phyloP scores from a whole-genome alignment of 2,113 vertebrate species.

The Crypturellus undulatus region DNA sequence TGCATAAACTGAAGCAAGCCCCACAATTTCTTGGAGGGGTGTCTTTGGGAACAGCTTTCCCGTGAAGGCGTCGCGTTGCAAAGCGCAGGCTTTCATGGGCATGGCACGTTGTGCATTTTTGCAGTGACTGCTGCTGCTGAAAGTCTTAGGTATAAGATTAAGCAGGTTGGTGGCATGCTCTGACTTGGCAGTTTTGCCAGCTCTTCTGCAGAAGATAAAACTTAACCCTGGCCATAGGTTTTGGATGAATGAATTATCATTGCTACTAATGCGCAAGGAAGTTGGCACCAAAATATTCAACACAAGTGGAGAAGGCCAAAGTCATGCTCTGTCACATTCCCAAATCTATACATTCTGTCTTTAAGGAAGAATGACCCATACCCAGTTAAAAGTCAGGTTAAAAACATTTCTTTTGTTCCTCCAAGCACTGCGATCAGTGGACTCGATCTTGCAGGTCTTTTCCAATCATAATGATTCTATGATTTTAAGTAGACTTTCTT shows the following conservation, averaged over 20 bases:
- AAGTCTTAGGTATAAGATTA: background rate
- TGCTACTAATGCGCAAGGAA: rapidly evolving
- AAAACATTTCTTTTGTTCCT: background rate
- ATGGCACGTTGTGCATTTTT: background rate
- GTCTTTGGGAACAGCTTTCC: too few relatives aligned
- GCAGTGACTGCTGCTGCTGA: too few relatives aligned
- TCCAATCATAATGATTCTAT: too few relatives aligned
- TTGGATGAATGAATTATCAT: background rate
- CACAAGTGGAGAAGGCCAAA: background rate
- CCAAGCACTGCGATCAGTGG: background rate
- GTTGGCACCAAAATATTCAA: background rate
- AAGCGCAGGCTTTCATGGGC: too few relatives aligned
- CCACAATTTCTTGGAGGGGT: rapidly evolving
- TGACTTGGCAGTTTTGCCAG: background rate
- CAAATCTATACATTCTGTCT: background rate
- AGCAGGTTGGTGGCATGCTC: rapidly evolving
- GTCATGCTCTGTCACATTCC: background rate
- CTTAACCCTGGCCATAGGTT: background rate
- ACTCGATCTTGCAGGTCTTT: too few relatives aligned
- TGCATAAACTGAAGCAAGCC: background rate
- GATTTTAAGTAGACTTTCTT: background rate
- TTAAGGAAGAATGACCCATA: background rate
- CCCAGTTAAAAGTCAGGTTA: background rate
- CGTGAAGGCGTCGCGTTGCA: background rate
- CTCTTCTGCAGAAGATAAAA: background rate